phyloP scores from a whole-genome alignment of 2,113 vertebrate genomes.

The Herpailurus yagouaroundi region DNA sequence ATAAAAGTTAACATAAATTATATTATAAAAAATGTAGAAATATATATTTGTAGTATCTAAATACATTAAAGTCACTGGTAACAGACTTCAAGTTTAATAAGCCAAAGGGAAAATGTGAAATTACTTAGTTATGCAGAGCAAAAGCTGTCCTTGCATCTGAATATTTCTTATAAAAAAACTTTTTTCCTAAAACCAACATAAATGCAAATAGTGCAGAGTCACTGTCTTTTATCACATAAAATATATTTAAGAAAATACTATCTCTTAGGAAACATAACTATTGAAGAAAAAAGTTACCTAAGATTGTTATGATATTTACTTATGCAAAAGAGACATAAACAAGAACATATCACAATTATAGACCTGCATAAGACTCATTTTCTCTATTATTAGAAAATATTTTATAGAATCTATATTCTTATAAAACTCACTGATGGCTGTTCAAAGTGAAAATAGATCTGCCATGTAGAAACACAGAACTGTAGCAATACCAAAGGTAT shows the following conservation, averaged over 20 bases:
- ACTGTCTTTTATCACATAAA: not conserved
- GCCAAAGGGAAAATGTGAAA: not conserved
- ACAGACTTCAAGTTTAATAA: not conserved
- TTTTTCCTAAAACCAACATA: conserved; percentile 20
- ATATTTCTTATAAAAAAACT: not conserved
- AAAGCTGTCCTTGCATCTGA: not conserved
- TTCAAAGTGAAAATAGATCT: not conserved
- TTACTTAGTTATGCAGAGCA: not conserved
- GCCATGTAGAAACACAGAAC: not conserved
- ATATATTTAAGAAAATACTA: conserved; percentile 15
- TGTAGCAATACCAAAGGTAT: not conserved
- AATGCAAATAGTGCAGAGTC: not conserved
- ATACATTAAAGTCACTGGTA: not conserved
- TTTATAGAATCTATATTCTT: not conserved
- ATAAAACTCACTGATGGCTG: not conserved
- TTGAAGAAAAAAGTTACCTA: not conserved
- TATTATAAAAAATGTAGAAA: not conserved
- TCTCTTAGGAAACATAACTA: not conserved
- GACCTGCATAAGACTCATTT: not conserved
- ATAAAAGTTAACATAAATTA: not conserved
- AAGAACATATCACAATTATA: not conserved
- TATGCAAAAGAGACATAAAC: not conserved
- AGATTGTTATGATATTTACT: not conserved
- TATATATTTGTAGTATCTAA: not conserved
- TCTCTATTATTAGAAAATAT: not conserved